Base-by-base conservation (phyloP, 2,113 vertebrate genomes). In the Caracal caracal region DNA sequence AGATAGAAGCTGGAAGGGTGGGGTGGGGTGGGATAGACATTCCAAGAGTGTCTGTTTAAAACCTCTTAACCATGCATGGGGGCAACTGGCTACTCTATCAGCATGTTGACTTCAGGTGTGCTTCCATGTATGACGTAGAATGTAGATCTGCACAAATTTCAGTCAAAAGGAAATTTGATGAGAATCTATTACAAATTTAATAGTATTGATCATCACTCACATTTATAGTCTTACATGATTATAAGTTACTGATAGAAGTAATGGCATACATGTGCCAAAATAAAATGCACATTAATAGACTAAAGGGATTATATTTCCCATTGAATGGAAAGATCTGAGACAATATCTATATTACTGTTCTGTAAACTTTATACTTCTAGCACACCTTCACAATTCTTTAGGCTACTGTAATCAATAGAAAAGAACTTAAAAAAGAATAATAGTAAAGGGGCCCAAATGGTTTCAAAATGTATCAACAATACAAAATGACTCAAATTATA, bases 361-460 rank as follows among this genome's bases (percentile, higher is more conserved):
- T 66, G 4, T 12, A 28, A 75, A 51, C 40, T 75, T 49, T 76
- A 37, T 3, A 71, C 3, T 84, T 3, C 28, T 19, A 79, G 47
- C 4, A 78, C 3, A 40, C 0, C 35, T 81, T 89, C 26, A 83
- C 59, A 93, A 28, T 30, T 2, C 33, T 61, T 56, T 68, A 76
- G 59, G 6, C 6, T 79, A 43, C 33, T 30, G 35, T 37, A 88
- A 79, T 1, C 8, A 65, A 80, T 37, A 71, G 17, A 81, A 40
- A 80, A 51, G 12, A 79, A 94, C 28, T 82, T 93, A 70, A 59
- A 59, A 59, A 7, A 59, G 5, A 92, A 75, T 19, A 65, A 66
- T 83, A 80, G 94, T 89, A 78, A 96, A 98, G 95, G 53, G 84
- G 16, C 66, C 51, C 16, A 94, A 95, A 94, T 83, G 82, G 71